phyloP scores from a whole-genome alignment of 1,140 invertebrate genomes.

The Papilio dardanus region DNA sequence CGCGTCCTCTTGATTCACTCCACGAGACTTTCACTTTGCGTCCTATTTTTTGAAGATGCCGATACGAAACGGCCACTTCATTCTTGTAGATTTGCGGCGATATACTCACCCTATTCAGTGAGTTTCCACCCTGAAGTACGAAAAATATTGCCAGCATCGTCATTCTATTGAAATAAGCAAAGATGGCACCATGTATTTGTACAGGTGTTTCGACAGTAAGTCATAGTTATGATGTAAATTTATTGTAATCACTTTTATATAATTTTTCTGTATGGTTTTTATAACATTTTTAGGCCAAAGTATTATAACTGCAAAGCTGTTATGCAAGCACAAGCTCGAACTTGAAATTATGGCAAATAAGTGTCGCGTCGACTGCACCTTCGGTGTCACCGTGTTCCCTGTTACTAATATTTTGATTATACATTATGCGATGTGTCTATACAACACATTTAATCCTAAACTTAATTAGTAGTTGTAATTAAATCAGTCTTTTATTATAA shows the following conservation, averaged over 20 bases:
- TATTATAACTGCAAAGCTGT: not conserved
- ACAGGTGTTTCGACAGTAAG: not conserved
- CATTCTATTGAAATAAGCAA: not conserved
- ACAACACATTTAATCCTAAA: too few species aligned
- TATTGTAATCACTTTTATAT: not conserved
- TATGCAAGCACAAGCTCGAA: not conserved
- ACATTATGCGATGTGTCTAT: too few species aligned
- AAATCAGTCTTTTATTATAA: not conserved
- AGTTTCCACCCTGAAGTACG: not conserved
- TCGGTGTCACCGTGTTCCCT: not conserved
- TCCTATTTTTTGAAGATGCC: constrained; percentile 34
- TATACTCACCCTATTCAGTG: not conserved
- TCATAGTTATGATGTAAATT: not conserved
- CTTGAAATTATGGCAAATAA: not conserved
- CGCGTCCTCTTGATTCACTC: constrained; percentile 14
- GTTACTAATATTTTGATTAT: too few species aligned
- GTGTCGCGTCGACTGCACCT: not conserved
- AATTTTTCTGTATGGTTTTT: not conserved
- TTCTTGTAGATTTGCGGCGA: not conserved
- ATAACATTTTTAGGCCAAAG: not conserved
- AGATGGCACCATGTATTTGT: not conserved
- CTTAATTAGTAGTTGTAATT: not conserved
- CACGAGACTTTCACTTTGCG: constrained; percentile 30
- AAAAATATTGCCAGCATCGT: not conserved
- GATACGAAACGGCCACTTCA: constrained; percentile 26